Base-by-base conservation (phyloP, 2,113 vertebrate genomes). In the Odobenus rosmarus region DNA sequence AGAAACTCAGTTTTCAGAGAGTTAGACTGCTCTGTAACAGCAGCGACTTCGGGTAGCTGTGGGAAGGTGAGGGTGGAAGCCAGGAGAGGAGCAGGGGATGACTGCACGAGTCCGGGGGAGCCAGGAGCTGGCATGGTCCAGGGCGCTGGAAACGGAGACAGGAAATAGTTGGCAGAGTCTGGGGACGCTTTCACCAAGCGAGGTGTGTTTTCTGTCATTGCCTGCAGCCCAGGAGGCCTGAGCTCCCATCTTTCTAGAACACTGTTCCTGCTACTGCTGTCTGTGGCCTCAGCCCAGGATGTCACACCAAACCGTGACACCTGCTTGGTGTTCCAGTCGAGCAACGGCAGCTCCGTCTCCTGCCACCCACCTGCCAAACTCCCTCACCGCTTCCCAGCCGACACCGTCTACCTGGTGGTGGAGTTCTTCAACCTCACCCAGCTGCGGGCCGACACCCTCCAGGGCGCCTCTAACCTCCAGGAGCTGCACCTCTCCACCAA, bases 401-500 rank as follows among this genome's bases (percentile, higher is more conserved):
- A 98, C 98, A 99, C 98, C 28, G 76, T 96, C 39, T 76, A 95
- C 74, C 84, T 99, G 80, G 98, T 98, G 0, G 97, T 99, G 81
- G 99, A 99, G 98, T 99, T 98, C 97, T 99, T 99, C 24, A 99
- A 99, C 62, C 88, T 99, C 97, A 98, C 98, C 21, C 42, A 72
- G 80, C 96, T 99, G 88, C 96, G 97, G 0, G 97, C 98, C 5
- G 0, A 88, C 0, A 95, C 99, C 4, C 97, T 99, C 9, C 96
- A 7, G 0, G 98, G 97, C 10, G 81, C 95, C 0, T 96, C 99
- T 0, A 61, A 96, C 26, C 98, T 99, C 39, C 91, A 79, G 69
- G 99, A 99, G 49, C 98, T 99, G 36, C 99, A 99, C 59, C 98
- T 99, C 19, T 99, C 99, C 84, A 98, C 91, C 93, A 99, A 99